Evolutionary conservation across 2,888 invertebrate genomes (phyloP), one percentile per base, ranked within the genome.

Genomic region (Diarsia rubi): DNA sequence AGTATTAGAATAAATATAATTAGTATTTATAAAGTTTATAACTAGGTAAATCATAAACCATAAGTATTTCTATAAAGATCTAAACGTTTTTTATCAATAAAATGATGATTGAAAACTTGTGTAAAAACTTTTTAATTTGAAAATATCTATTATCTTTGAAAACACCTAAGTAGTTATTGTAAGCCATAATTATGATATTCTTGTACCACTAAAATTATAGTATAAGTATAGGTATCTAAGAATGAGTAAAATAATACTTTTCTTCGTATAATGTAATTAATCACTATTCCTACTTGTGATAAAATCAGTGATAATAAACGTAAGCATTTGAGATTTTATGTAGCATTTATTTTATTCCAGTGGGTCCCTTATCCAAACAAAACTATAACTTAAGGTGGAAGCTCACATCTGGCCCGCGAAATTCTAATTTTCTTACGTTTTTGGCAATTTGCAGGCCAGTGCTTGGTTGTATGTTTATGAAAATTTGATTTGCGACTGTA

Each of bases 1-100:
- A 93, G 71, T 73, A 79, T 68, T 62, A 52, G 45, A 31, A 31
- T 59, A 57, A 5, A 8, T 42, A 14, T 42, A 6, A 27, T 47
- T 83, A 70, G 42, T 74, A 27, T 62, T n/a, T 45, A 24, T n/a
- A 45, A 44, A 75, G 59, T n/a, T n/a, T 8, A 31, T n/a, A 44
- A n/a, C 16, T 57, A 57, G 4, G 31, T 27, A 5, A 1, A 31
- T 49, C 5, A 68, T 24, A 45, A 75, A 60, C 37, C 31, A n/a
- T 24, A 68, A 68, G 31, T 60, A 77, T 68, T 75, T 77, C 12
- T 59, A 44, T n/a, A 21, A 44, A 37, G 12, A 49, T 49, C 1
- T 24, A 0, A 14, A 37, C 27, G 19, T 24, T 45, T 42, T 52
- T 49, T 52, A 31, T 44, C 0, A 62, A 11, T 16, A 47, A 14